These are phyloP conservation scores for Lepus oiostolus DNA, from an alignment of 2,797 vertebrate genomes.

Conservation along the genomic window DNA sequence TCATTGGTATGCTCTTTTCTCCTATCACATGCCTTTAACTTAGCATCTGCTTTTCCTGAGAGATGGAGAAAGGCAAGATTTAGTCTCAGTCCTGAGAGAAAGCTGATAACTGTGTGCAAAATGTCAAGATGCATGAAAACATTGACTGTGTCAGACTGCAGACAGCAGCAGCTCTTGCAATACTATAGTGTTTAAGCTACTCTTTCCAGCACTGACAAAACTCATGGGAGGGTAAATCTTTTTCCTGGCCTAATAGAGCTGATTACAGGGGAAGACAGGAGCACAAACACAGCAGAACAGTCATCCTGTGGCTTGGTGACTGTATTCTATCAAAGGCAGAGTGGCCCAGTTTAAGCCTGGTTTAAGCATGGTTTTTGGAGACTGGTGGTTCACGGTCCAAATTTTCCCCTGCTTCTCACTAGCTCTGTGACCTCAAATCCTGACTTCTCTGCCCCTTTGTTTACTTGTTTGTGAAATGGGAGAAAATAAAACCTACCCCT, in stretches of 20 bases:
- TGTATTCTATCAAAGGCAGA: not conserved
- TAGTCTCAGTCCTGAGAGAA: conserved; percentile 47
- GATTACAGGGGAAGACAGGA: not conserved
- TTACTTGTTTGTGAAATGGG: not conserved
- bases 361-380: not conserved
- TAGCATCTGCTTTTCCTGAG: conserved; percentile 60
- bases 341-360: no score
- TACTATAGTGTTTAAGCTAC: not conserved
- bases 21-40: conserved; percentile 30
- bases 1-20: not conserved
- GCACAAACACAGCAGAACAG: not conserved
- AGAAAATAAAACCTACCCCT: not conserved
- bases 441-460: not conserved
- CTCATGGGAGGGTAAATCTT: not conserved
- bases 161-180: not conserved
- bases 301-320: not conserved
- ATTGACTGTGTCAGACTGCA: not conserved
- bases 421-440: not conserved
- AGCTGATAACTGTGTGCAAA: conserved; percentile 32
- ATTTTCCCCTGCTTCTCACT: not conserved
- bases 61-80: conserved; percentile 60
- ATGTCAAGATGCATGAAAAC: conserved; percentile 67
- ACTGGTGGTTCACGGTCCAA: not conserved
- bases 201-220: conserved; percentile 3
- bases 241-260: not conserved